Evolutionary conservation across 2,113 vertebrate species (phyloP), one percentile per base, ranked within the genome.

Genomic region (Oryzias curvinotus): DNA sequence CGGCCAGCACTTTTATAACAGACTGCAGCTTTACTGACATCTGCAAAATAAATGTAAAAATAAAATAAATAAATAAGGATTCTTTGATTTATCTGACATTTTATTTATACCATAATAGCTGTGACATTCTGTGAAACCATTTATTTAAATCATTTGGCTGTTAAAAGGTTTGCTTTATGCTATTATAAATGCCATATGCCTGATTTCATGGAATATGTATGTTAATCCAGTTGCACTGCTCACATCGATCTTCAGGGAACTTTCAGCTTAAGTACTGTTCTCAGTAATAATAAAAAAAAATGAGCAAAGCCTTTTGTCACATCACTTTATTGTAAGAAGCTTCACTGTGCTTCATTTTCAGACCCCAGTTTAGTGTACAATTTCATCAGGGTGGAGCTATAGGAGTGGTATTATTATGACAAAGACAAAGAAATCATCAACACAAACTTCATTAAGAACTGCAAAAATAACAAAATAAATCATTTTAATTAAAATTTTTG

Each of bases 161-260:
- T 49, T 16, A 65, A 83, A 72, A 62, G 57, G 71, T 41, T 78
- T 82, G 66, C 72, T 78, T 87, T 80, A 52, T 83, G 67, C 60
- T 12, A 62, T 73, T 78, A 60, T 73, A n/a, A 53, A 77, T 71
- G 48, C 41, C 57, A 73, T 54, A 43, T 19, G 19, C 64, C 57
- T 80, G 58, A 70, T 72, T 83, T 74, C 68, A 41, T 65, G 58
- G 28, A 46, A 42, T 65, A 52, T 41, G 14, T 52, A 56, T 62
- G 60, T 86, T 77, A 86, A 76, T 82, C 67, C 61, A 72, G 70
- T 84, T 82, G 71, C 85, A 82, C 78, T 81, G 74, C 84, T 88
- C 82, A 83, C 67, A 81, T 88, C 67, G 55, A 77, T 90, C 80
- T 89, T 92, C 90, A 92, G 91, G 89, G 90, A 92, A 89, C 85